Evolutionary conservation across 1,140 invertebrate species (phyloP).

Genomic region (Halesus radiatus): DNA sequence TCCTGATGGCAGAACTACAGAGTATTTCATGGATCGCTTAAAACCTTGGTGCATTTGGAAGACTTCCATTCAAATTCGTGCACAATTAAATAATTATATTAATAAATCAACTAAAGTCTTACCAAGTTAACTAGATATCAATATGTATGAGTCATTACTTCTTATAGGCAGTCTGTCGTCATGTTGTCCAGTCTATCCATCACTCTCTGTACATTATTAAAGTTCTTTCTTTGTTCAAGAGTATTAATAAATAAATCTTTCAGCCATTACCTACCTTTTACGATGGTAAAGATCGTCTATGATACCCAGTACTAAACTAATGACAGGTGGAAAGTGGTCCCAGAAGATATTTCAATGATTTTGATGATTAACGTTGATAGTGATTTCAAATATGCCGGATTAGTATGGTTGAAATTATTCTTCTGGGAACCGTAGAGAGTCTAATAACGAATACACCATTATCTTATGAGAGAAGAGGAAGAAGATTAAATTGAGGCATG

Average conservation of each 20-base stretch:
- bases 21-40: background rate
- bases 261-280: conserved; percentile 45
- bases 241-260: conserved; percentile 10
- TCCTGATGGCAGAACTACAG: conserved; percentile 5
- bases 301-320: conserved; percentile 38
- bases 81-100: conserved; percentile 6
- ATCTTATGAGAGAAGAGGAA: background rate
- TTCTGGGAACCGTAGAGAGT: conserved; percentile 11
- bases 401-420: conserved; percentile 1
- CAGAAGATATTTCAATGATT: conserved; percentile 35
- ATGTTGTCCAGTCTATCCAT: background rate
- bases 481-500: conserved; percentile 10
- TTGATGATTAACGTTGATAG: background rate
- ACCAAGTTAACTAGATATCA: background rate
- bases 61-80: conserved; percentile 19
- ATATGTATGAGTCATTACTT: background rate
- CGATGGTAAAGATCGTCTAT: conserved; percentile 36
- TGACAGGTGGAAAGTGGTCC: background rate
- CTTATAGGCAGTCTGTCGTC: conserved; percentile 1
- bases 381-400: background rate
- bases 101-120: conserved; percentile 9
- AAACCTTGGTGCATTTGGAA: background rate
- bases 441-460: conserved; percentile 9
- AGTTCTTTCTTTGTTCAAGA: background rate
- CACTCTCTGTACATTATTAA: background rate